Evolutionary conservation across 2,888 invertebrate species (phyloP).

Genomic region (Phyllotreta cruciferae): DNA sequence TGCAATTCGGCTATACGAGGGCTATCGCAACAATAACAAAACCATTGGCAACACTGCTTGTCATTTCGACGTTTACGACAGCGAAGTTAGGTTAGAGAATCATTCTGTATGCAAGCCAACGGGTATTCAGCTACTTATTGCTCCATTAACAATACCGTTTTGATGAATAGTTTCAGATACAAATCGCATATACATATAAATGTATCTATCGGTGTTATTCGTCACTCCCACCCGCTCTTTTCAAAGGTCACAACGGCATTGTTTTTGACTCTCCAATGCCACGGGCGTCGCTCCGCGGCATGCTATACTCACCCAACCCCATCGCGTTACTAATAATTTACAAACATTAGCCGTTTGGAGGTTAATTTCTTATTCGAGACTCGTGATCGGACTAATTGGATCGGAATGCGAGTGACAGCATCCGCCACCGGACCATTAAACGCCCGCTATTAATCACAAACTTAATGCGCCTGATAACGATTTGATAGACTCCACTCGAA

Average conservation of each 20-base stretch:
- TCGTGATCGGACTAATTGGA: constrained; percentile 21
- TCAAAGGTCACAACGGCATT: constrained; percentile 8
- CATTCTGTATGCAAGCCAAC: no score
- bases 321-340: constrained; percentile 5
- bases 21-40: no score
- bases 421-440: not conserved
- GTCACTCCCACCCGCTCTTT: constrained; percentile 7
- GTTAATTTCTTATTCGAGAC: constrained; percentile 17
- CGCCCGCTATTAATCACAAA: not conserved
- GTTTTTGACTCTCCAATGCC: constrained; percentile 12
- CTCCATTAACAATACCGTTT: constrained; percentile 11
- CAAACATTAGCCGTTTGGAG: constrained; percentile 10
- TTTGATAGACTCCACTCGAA: no score
- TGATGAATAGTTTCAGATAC: constrained; percentile 7
- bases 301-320: constrained; percentile 4
- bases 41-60: no score
- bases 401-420: constrained; percentile 15
- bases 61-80: no score
- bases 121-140: not conserved
- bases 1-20: no score
- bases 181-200: constrained; percentile 14
- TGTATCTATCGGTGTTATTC: constrained; percentile 8
- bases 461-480: not conserved
- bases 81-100: no score
- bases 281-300: constrained; percentile 1